These are phyloP conservation scores for Nothocercus julius DNA, from an alignment of 2,113 vertebrate genomes.

Conservation along the genomic window DNA sequence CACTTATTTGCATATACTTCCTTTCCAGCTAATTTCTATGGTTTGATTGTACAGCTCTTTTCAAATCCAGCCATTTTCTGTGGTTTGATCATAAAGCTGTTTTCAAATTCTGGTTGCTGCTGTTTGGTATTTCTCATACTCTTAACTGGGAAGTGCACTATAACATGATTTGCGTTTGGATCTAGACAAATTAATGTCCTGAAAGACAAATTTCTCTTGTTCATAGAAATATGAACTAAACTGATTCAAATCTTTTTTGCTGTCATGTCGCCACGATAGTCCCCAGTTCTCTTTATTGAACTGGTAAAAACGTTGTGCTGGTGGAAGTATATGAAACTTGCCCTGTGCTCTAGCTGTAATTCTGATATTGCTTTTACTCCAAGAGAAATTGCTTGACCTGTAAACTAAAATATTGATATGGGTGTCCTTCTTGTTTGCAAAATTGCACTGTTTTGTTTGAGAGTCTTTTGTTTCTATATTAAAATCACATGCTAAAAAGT, in stretches of 20 bases:
- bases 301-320: neutral
- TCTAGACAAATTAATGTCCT: neutral
- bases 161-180: neutral
- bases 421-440: neutral
- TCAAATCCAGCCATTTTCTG: neutral
- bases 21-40: neutral
- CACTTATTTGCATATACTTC: neutral
- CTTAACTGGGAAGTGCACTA: neutral
- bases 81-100: neutral
- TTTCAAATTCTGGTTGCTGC: neutral
- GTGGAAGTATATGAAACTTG: slow-evolving; percentile 13
- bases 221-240: neutral
- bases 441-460: neutral
- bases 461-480: neutral
- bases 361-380: neutral
- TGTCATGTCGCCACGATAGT: neutral
- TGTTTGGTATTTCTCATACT: neutral
- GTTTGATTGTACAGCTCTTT: neutral
- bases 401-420: neutral
- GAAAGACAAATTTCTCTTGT: neutral
- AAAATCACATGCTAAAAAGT: neutral
- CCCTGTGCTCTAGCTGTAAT: neutral
- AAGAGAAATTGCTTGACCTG: neutral
- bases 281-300: neutral
- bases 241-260: neutral